A percentile compares a stretch with the other conserved stretches of the same genome.
phyloP scores from a whole-genome alignment of 2,797 vertebrate species.

The Octomys mimax region DNA sequence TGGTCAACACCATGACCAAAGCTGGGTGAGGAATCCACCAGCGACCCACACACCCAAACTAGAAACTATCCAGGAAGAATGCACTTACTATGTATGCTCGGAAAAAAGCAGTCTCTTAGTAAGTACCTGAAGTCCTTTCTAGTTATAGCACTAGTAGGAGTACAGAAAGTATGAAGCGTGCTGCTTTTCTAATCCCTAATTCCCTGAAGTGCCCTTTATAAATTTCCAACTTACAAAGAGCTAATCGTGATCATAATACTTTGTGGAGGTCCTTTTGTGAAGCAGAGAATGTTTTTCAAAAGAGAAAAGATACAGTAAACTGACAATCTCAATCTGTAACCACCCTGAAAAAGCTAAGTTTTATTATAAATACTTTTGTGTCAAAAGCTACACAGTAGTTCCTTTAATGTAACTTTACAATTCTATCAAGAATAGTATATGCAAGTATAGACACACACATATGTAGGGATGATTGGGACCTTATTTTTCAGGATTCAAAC shows the following conservation, averaged over 20 bases:
- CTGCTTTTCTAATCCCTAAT: not conserved
- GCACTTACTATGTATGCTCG: not conserved
- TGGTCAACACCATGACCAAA: fast-evolving
- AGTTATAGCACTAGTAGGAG: not conserved
- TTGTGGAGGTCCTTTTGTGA: not conserved
- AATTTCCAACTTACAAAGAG: not conserved
- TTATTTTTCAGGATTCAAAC: not conserved
- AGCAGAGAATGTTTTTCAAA: not conserved
- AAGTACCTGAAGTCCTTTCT: not conserved
- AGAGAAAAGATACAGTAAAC: not conserved
- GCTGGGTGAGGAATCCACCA: fast-evolving
- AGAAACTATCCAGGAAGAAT: not conserved
- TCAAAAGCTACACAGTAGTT: not conserved
- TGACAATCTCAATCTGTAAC: not conserved
- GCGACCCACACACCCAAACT: fast-evolving
- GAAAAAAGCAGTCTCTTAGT: not conserved
- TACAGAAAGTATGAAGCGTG: not conserved
- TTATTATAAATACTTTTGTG: not conserved
- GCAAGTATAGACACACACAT: not conserved
- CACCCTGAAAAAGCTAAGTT: not conserved
- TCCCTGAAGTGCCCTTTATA: not conserved
- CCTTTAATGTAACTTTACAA: not conserved
- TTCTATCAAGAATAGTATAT: not conserved
- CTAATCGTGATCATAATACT: not conserved
- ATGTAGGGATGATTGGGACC: not conserved